phyloP scores from a whole-genome alignment of 2,888 invertebrate species.

The Chloromyia formosa region DNA sequence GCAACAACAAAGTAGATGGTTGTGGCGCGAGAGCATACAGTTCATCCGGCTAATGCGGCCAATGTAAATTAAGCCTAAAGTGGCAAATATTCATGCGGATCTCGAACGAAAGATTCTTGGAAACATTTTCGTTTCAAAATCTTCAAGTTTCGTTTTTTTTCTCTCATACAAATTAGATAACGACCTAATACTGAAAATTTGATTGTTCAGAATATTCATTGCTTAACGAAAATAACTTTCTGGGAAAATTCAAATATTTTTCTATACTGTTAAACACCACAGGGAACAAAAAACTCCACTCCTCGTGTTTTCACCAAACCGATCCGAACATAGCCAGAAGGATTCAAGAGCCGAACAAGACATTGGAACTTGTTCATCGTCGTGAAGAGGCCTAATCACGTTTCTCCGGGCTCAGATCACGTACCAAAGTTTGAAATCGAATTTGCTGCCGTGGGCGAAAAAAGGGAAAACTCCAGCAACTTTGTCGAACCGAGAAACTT shows the following conservation, averaged over 20 bases:
- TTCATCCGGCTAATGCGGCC: no score
- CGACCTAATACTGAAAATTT: constrained; percentile 8
- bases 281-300: not conserved
- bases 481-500: constrained; percentile 48
- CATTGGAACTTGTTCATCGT: constrained; percentile 1
- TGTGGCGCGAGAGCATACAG: no score
- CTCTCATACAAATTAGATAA: no score
- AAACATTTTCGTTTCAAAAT: not conserved
- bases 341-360: constrained; percentile 47
- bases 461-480: constrained; percentile 47
- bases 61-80: no score
- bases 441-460: constrained; percentile 48
- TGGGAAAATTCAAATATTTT: constrained; percentile 22
- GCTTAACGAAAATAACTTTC: not conserved
- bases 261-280: not conserved
- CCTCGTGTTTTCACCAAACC: constrained; percentile 46
- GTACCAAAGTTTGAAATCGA: constrained; percentile 54
- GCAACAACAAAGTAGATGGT: no score
- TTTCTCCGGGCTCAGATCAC: constrained; percentile 54
- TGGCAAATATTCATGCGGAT: no score
- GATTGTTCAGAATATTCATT: not conserved
- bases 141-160: no score
- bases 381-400: constrained; percentile 53
- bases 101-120: no score
- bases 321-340: constrained; percentile 53